Base-by-base conservation (phyloP, 2,888 invertebrate genomes). In the Phengaris arion region DNA sequence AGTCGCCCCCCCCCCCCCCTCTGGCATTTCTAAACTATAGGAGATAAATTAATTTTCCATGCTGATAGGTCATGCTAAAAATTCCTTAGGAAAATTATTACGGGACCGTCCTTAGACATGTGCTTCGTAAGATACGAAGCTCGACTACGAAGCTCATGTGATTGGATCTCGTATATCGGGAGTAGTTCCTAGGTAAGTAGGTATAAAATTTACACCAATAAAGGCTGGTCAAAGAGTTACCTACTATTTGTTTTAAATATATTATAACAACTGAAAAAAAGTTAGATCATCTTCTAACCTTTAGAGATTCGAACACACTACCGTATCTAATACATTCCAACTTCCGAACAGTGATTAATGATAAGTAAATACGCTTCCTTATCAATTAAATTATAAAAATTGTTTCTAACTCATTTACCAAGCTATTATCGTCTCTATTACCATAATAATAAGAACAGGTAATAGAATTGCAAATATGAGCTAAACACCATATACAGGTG, bases 401-500 rank as follows among this genome's bases (percentile, higher is more conserved):
- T 45, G 64, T 64, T 64, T 70, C 51, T 51, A 51, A 22, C 9
- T 15, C 48, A 7, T 69, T 48, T 48, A 69, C 13, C 48, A 4
- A 15, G 46, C 15, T 48, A 69, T 69, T 69, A 69, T 69, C 46
- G 15, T 69, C 69, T 48, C 46, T 69, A 69, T 69, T 69, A 46
- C 9, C 48, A 69, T 69, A 69, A 52, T 35, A 35, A 72, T 54
- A 72, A 13, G 72, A 72, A 79, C 79, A 77, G 75, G 80, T 84
- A 83, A 87, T 89, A 87, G 90, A 89, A 90, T 91, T 91, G 88
- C 89, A 86, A 90, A 91, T 89, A 81, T 76, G 77, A 76, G 78
- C 81, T 82, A 83, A 84, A 84, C 83, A 81, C 83, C 85, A 82
- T 84, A 81, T 79, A 79, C 57, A 79, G 79, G 74, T 78, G 74